Evolutionary conservation across 2,888 invertebrate genomes (phyloP), one percentile per base, ranked within the genome.

Genomic region (Notodonta ziczac): DNA sequence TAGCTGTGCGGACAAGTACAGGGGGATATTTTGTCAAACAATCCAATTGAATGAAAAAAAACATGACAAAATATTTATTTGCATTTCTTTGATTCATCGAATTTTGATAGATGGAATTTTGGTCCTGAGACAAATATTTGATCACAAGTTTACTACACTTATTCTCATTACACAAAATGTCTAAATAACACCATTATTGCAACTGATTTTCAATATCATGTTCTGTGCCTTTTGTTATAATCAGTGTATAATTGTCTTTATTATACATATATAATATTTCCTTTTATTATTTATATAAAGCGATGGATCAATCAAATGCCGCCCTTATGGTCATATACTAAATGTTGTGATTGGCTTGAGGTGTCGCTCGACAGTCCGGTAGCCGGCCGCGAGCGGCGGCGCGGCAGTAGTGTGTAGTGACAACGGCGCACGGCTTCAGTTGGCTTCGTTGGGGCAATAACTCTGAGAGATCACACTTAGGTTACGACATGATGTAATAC

Each of bases 401-500:
- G 84, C 84, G 84, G 83, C 78, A 75, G 88, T 92, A 92, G 91
- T 88, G 88, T 87, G 88, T 91, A 91, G 91, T 90, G 88, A 87
- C 88, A 85, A 87, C 89, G 89, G 89, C 89, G 90, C 88, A 89
- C 90, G 77, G 91, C 93, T 93, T 92, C 83, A 81, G 87, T 89
- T 89, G 89, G 91, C 91, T 92, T 92, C 66, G 56, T 69, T 77
- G 86, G 86, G 88, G 84, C 83, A 82, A 80, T 85, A 83, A 85
- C 82, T 83, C 77, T 85, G 87, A 82, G 88, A 88, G 87, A 83
- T 73, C 70, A 75, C 76, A 76, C 75, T 76, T 76, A 72, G 77
- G 70, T 71, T 69, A 61, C 39, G 16, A 50, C 50, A 4, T 48
- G 10, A 42, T 42, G 9, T 35, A 56, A 14, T 44, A 75, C 74